phyloP scores from a whole-genome alignment of 2,888 invertebrate species.

The Drosophila algonquin region DNA sequence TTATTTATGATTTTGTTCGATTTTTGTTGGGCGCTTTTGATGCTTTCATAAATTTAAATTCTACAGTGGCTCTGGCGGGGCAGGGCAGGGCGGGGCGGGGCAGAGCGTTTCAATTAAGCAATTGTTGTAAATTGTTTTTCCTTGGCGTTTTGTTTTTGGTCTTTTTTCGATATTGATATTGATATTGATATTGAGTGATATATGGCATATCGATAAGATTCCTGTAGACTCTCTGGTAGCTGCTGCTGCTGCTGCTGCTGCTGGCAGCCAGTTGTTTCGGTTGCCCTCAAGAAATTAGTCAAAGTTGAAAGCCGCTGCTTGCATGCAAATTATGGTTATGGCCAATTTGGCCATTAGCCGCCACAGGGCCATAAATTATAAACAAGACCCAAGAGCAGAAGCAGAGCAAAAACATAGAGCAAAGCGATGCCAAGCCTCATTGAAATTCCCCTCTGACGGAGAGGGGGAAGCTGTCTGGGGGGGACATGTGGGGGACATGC shows the following conservation, averaged over 20 bases:
- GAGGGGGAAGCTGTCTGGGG: background rate
- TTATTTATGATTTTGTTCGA: constrained; percentile 74
- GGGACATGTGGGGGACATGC: constrained; percentile 27
- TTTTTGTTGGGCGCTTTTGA: constrained; percentile 42
- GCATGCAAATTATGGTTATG: constrained; percentile 78
- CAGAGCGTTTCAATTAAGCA: constrained; percentile 70
- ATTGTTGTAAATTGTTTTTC: constrained; percentile 71
- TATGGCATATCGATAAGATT: constrained; percentile 70
- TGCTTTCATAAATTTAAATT: constrained; percentile 74
- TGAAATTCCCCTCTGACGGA: constrained; percentile 60
- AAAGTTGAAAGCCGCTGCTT: constrained; percentile 56
- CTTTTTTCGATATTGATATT: constrained; percentile 35
- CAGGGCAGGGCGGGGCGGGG: too few relatives aligned
- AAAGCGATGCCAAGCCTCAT: constrained; percentile 60
- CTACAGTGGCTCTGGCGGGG: constrained; percentile 32
- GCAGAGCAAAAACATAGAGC: background rate
- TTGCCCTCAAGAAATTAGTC: constrained; percentile 56
- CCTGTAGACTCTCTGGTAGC: background rate
- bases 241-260: background rate
- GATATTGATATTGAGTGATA: constrained; percentile 61
- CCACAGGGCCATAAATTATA: constrained; percentile 73
- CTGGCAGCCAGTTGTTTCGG: background rate
- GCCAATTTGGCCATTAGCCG: constrained; percentile 72
- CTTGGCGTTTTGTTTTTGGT: constrained; percentile 29
- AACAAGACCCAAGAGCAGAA: constrained; percentile 31